These are phyloP conservation scores for Notiomystis cincta DNA, from an alignment of 2,113 vertebrate genomes.

Conservation along the genomic window DNA sequence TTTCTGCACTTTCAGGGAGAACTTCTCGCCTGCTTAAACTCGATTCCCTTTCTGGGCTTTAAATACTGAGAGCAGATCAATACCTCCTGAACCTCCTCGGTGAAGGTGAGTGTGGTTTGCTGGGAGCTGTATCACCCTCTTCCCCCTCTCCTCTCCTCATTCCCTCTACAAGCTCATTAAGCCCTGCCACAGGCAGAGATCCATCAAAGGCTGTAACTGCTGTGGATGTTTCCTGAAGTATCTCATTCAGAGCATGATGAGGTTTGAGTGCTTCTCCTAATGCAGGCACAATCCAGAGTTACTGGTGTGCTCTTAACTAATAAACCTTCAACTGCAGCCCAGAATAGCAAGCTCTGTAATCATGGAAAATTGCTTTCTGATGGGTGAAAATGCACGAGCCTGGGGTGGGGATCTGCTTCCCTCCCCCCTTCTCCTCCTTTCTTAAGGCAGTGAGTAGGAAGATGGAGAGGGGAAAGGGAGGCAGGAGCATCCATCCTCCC, in stretches of 20 bases:
- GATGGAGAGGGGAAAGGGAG: neutral
- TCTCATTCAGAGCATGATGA: neutral
- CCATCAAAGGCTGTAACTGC: neutral
- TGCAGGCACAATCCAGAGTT: neutral
- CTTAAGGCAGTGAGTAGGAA: neutral
- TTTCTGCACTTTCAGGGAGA: neutral
- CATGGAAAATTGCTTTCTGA: neutral
- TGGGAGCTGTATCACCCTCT: neutral
- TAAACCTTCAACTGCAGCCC: neutral
- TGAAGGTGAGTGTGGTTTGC: neutral
- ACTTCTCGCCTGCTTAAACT: neutral
- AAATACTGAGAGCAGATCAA: neutral
- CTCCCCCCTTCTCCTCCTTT: neutral
- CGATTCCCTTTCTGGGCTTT: neutral
- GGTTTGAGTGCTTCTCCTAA: conserved; percentile 9
- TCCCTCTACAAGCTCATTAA: neutral
- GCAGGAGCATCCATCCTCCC: neutral
- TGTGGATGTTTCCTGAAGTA: conserved; percentile 18
- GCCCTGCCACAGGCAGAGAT: neutral
- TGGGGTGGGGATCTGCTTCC: neutral
- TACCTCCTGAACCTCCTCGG: neutral
- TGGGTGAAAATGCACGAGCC: neutral
- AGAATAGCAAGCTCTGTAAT: conserved; percentile 16
- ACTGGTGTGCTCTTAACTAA: neutral
- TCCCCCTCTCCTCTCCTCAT: neutral